Conservation (phyloP, 2,888 invertebrate species). For the Polydrusus pterygomalis region DNA sequence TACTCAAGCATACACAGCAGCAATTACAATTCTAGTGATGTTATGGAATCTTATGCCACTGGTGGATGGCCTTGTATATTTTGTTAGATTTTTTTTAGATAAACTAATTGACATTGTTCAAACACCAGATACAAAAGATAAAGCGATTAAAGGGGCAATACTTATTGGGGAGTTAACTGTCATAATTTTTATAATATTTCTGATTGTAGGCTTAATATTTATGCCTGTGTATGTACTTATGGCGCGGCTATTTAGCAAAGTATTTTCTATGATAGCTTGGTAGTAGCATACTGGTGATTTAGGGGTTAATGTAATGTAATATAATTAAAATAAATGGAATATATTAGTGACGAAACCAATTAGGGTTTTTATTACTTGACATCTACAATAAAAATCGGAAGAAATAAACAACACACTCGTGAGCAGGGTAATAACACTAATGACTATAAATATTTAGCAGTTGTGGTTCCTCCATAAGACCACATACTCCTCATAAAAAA, state of each 20-base stretch:
- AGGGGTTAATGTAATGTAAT: constrained; percentile 25
- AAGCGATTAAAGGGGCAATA: constrained; percentile 63
- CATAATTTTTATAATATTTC: constrained; percentile 64
- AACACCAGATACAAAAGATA: constrained; percentile 62
- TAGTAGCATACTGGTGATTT: constrained; percentile 39
- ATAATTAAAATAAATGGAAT: not conserved
- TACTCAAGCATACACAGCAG: constrained; percentile 66
- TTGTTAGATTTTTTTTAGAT: constrained; percentile 67
- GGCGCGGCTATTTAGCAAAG: constrained; percentile 59
- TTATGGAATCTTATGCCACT: constrained; percentile 65
- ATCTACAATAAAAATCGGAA: too few species aligned
- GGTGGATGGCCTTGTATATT: constrained; percentile 65
- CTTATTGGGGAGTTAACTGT: constrained; percentile 66
- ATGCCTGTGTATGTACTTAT: constrained; percentile 65
- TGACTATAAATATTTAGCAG: too few species aligned
- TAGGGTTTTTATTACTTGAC: not conserved
- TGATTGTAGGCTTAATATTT: constrained; percentile 67
- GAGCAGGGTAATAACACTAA: too few species aligned
- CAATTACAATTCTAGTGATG: constrained; percentile 66
- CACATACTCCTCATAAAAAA: too few species aligned
- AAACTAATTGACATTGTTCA: constrained; percentile 68
- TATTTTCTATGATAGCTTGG: constrained; percentile 62
- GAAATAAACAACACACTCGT: too few species aligned
- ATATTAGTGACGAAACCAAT: not conserved
- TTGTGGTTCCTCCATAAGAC: too few species aligned